Evolutionary conservation across 2,797 vertebrate species (phyloP).

Genomic region (Dallia pectoralis): DNA sequence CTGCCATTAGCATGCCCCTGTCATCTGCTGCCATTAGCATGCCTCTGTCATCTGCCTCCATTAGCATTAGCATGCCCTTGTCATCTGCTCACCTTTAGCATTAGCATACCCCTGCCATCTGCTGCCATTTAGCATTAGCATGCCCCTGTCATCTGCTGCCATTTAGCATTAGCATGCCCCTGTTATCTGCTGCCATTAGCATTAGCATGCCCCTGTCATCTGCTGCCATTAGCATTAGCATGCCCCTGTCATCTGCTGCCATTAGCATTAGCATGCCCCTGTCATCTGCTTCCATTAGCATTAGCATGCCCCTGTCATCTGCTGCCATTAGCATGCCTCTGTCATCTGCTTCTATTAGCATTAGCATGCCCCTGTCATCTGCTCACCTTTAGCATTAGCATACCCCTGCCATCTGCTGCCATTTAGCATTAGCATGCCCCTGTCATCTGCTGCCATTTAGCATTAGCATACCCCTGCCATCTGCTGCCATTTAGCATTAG

Average conservation of each 20-base stretch:
- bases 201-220: constrained; percentile 57
- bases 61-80: constrained; percentile 44
- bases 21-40: too few relatives aligned
- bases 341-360: too few relatives aligned
- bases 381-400: constrained; percentile 52
- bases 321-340: too few relatives aligned
- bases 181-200: constrained; percentile 63
- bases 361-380: constrained; percentile 57
- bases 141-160: constrained; percentile 61
- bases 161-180: constrained; percentile 46
- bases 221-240: constrained; percentile 53
- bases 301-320: constrained; percentile 57
- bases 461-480: constrained; percentile 55
- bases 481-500: constrained; percentile 55
- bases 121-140: constrained; percentile 52
- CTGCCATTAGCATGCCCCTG: constrained; percentile 56
- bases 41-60: constrained; percentile 64
- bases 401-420: constrained; percentile 61
- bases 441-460: constrained; percentile 63
- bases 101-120: constrained; percentile 57
- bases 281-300: constrained; percentile 64
- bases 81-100: constrained; percentile 64
- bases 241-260: constrained; percentile 61
- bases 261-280: constrained; percentile 44
- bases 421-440: constrained; percentile 46